A percentile compares a stretch with the other conserved stretches of the same genome.
Conservation (phyloP, 23 tunicate species). For the Ascidia mentula region DNA sequence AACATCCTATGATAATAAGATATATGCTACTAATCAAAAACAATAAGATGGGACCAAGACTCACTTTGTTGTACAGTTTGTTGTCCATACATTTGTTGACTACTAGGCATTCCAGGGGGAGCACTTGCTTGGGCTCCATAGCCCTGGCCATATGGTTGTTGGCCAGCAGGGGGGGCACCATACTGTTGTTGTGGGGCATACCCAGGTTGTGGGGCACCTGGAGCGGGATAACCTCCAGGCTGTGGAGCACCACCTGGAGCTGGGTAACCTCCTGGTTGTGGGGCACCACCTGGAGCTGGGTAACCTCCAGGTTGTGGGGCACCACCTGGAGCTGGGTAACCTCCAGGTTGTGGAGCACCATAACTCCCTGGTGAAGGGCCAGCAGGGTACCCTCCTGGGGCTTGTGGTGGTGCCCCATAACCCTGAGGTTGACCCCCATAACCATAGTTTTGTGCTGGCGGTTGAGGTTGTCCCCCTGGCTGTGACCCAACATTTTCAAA, state of each 20-base stretch:
- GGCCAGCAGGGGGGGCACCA: slow-evolving; percentile 45
- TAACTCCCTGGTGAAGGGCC: not conserved
- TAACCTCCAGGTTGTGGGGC: slow-evolving; percentile 25
- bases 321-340: not conserved
- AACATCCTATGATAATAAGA: no score
- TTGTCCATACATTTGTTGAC: slow-evolving; percentile 14
- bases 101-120: slow-evolving; percentile 1
- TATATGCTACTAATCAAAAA: no score
- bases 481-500: slow-evolving; percentile 21
- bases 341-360: not conserved
- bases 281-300: slow-evolving; percentile 29
- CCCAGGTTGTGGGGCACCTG: slow-evolving; percentile 17
- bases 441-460: slow-evolving; percentile 54
- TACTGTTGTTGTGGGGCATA: slow-evolving; percentile 22
- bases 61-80: slow-evolving; percentile 16
- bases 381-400: not conserved
- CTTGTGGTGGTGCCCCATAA: slow-evolving; percentile 15
- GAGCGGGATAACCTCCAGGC: slow-evolving; percentile 16
- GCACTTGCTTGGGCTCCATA: not conserved
- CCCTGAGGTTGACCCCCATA: slow-evolving; percentile 8
- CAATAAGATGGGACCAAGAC: no score
- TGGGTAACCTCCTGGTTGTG: slow-evolving; percentile 11
- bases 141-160: slow-evolving; percentile 10
- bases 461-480: slow-evolving; percentile 34
- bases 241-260: not conserved